Evolutionary conservation across 2,113 vertebrate genomes (phyloP), one percentile per base, ranked within the genome.

Genomic region (Tetrax tetrax): DNA sequence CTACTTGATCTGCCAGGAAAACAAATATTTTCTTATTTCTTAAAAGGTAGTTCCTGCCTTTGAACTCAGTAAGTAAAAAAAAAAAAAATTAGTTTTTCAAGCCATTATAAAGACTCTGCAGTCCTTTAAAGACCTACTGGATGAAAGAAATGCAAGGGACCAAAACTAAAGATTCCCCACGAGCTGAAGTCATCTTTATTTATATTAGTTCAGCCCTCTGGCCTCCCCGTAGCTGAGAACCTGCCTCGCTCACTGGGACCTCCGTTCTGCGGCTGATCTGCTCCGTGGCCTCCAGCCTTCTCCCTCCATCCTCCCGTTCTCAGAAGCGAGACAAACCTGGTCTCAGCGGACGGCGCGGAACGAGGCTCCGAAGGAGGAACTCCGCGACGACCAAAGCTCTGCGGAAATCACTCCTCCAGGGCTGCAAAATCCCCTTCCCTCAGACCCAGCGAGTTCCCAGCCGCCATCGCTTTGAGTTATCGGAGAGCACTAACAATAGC

Each of bases 1-100:
- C n/a, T 35, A 25, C 27, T 76, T 50, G 8, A 8, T 50, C 86
- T 61, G 74, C 11, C 74, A 87, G 54, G 65, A 91, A 92, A 89
- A 85, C 23, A 89, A 95, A 68, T 75, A 82, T 72, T 95, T 88
- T 80, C 71, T 72, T 48, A 21, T 14, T 69, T 82, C 31, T 93
- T 68, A 71, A 78, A 84, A 79, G 29, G 69, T 33, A 82, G 72
- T 84, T 89, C 92, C 90, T 90, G 76, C 21, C 85, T 92, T 95
- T 96, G 88, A 90, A 93, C 28, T 90, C 31, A 7, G 22, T 15
- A 82, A 19, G 31, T 56, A 37, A 72, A 59, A 38, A 71, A 59
- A 24, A 64, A 43, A 78, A 33, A 3, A 43, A 9, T 50, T 35
- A 83, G 89, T 22, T 91, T 54, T 86, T 68, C 70, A 69, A 87